These are phyloP conservation scores for Notamacropus eugenii DNA, from an alignment of 2,797 vertebrate species.

Conservation along the genomic window DNA sequence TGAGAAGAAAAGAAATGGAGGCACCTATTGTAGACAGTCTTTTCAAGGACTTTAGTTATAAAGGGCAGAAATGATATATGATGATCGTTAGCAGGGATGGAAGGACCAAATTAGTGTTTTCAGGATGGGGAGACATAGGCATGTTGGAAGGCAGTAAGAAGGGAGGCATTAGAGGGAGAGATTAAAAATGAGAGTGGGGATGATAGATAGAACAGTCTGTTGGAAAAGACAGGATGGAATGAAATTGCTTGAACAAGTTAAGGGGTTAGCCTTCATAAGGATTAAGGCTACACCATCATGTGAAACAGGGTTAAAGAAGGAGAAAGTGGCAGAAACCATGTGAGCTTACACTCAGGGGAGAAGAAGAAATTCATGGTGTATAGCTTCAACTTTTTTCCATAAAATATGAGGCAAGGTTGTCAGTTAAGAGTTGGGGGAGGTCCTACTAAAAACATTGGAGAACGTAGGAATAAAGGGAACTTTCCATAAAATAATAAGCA, in stretches of 20 bases:
- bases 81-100: neutral
- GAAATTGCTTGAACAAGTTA: neutral
- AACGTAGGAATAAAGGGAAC: too few species aligned
- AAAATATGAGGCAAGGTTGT: neutral
- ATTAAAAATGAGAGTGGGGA: neutral
- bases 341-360: too few species aligned
- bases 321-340: neutral
- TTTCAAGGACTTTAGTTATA: neutral
- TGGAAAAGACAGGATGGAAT: neutral
- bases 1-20: neutral
- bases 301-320: neutral
- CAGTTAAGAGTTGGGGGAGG: neutral
- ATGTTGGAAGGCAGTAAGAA: neutral
- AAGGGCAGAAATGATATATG: neutral
- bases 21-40: neutral
- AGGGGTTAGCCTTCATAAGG: neutral
- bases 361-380: neutral
- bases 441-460: too few species aligned
- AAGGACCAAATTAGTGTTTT: neutral
- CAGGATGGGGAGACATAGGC: neutral
- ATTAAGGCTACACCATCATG: neutral
- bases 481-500: too few species aligned
- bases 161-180: neutral
- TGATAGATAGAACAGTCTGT: neutral
- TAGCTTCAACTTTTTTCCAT: neutral